Percentiles rank a stretch among this genome's conserved stretches.
These are phyloP conservation scores for Apus apus DNA, from an alignment of 2,113 vertebrate species.

Conservation along the genomic window DNA sequence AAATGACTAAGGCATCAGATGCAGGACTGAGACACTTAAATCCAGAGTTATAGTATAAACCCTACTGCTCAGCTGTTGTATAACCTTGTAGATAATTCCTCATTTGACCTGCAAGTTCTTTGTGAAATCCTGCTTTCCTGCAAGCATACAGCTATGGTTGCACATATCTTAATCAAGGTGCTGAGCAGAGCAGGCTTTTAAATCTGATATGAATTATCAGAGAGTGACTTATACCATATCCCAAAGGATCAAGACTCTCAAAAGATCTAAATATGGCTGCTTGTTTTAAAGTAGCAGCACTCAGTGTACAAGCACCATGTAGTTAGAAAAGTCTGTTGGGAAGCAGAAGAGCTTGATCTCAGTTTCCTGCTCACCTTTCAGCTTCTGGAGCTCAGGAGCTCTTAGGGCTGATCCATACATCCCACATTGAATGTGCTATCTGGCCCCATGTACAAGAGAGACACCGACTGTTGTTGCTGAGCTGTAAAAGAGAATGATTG, in stretches of 20 bases:
- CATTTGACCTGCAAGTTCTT: neutral
- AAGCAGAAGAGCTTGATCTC: neutral
- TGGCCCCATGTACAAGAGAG: neutral
- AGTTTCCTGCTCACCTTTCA: neutral
- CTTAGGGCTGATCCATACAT: neutral
- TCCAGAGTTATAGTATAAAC: neutral
- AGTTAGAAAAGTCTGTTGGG: neutral
- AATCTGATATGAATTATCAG: neutral
- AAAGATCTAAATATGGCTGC: neutral
- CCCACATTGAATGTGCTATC: neutral
- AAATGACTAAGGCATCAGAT: neutral
- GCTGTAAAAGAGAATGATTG: neutral
- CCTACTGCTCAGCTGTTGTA: neutral
- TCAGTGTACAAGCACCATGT: neutral
- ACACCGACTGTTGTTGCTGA: neutral
- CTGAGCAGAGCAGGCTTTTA: neutral
- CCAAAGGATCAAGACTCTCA: neutral
- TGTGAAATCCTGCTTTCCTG: neutral
- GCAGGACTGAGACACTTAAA: constrained; percentile 10
- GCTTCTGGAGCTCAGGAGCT: neutral
- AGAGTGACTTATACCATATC: neutral
- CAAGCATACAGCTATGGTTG: neutral
- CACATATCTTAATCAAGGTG: neutral
- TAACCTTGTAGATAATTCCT: constrained; percentile 23
- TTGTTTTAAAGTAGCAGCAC: neutral